Evolutionary conservation across 2,113 vertebrate species (phyloP).

Genomic region (Phaethon lepturus): DNA sequence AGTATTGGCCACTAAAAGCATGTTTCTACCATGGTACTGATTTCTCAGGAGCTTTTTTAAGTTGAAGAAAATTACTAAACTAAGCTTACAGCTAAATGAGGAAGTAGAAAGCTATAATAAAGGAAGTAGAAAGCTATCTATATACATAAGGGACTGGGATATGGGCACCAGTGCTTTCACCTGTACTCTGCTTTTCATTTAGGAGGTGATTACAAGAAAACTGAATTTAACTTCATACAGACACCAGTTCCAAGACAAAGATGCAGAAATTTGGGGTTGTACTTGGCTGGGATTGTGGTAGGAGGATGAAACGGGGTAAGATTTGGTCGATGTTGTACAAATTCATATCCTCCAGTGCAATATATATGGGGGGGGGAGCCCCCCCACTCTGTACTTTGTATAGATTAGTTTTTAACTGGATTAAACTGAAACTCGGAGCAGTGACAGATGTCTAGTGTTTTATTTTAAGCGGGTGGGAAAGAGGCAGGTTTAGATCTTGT

Average conservation of each 20-base stretch:
- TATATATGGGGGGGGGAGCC: conserved; percentile 4
- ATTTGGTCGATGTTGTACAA: conserved; percentile 43
- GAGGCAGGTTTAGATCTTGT: not conserved
- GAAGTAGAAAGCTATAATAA: not conserved
- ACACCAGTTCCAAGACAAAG: conserved; percentile 20
- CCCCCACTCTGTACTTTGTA: conserved; percentile 38
- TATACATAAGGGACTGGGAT: not conserved
- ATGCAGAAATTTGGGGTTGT: conserved; percentile 1
- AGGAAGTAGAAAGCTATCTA: not conserved
- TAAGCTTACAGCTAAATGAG: not conserved
- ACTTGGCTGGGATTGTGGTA: conserved; percentile 23
- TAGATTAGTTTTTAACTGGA: conserved; percentile 68
- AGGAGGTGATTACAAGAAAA: not conserved
- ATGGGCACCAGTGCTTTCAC: not conserved
- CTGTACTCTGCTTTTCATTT: conserved; percentile 11
- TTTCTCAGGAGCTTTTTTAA: conserved; percentile 8
- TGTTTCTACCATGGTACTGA: not conserved
- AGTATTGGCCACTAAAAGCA: not conserved
- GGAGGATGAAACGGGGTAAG: not conserved
- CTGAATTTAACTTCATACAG: not conserved
- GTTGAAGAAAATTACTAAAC: not conserved
- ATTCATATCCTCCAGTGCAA: conserved; percentile 51
- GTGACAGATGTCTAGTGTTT: not conserved
- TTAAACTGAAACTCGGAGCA: conserved; percentile 67
- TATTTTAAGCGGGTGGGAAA: not conserved